These are phyloP conservation scores for Synergus laeviventris DNA, from an alignment of 2,888 invertebrate genomes.

Conservation along the genomic window DNA sequence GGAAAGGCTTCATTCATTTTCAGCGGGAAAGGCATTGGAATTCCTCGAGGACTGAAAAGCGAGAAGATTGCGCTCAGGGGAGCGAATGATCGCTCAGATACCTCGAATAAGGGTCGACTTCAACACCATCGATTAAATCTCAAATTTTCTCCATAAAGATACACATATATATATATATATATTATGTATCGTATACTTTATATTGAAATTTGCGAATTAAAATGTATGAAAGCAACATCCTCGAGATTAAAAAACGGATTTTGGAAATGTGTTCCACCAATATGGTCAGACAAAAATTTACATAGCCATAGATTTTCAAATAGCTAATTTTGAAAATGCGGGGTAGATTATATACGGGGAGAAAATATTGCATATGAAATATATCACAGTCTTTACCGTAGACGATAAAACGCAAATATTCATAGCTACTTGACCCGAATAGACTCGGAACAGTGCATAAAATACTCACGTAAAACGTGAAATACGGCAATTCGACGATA, in stretches of 20 bases:
- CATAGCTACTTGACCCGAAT: constrained; percentile 32
- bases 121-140: neutral
- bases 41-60: constrained; percentile 42
- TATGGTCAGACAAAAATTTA: no score
- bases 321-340: neutral
- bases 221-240: no score
- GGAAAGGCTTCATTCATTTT: constrained; percentile 37
- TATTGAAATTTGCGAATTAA: no score
- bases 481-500: constrained; percentile 12
- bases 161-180: neutral
- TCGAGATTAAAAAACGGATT: no score
- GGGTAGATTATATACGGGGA: neutral
- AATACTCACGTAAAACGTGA: constrained; percentile 22
- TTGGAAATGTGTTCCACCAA: no score
- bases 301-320: no score
- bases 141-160: neutral
- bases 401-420: constrained; percentile 23
- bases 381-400: neutral
- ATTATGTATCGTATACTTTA: no score
- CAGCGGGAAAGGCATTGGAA: constrained; percentile 36
- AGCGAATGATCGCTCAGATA: constrained; percentile 43
- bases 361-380: constrained; percentile 19
- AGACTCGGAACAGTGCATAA: constrained; percentile 18
- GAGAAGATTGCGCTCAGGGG: constrained; percentile 42
- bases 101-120: constrained; percentile 19